A percentile compares a stretch with the other conserved stretches of the same genome.
Evolutionary conservation across 2,888 invertebrate species (phyloP).

Genomic region (Chrysolina oricalcia): DNA sequence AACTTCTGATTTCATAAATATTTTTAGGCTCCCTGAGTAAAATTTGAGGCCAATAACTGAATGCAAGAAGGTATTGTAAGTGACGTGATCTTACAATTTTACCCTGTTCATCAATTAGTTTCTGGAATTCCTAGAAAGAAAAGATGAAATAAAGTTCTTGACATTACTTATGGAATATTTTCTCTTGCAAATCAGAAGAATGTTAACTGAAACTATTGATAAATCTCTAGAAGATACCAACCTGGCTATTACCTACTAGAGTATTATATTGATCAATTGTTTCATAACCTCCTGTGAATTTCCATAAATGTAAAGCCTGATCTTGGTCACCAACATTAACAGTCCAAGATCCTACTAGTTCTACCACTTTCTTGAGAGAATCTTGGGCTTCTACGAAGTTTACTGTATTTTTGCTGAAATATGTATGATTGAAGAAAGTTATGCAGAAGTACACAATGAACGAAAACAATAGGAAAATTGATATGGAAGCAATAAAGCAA

Average conservation of each 20-base stretch:
- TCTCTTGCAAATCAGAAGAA: not conserved
- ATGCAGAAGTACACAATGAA: not conserved
- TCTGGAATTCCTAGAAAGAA: conserved; percentile 78
- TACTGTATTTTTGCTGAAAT: conserved; percentile 83
- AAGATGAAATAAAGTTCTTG: not conserved
- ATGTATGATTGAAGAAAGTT: not conserved
- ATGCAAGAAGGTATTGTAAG: conserved; percentile 93
- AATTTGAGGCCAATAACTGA: conserved; percentile 97
- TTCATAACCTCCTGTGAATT: conserved; percentile 93
- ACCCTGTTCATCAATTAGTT: conserved; percentile 84
- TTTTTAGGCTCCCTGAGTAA: conserved; percentile 78
- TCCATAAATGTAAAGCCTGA: conserved; percentile 97
- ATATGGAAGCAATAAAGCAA: too few species aligned
- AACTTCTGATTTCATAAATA: conserved; percentile 93
- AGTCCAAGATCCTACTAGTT: conserved; percentile 96
- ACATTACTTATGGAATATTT: not conserved
- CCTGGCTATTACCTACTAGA: conserved; percentile 80
- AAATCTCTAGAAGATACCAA: conserved; percentile 65
- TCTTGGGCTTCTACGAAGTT: conserved; percentile 84
- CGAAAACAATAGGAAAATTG: too few species aligned
- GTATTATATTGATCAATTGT: conserved; percentile 86
- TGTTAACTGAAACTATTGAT: not conserved
- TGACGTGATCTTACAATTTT: conserved; percentile 88
- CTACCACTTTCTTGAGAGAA: conserved; percentile 79
- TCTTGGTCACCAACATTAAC: conserved; percentile 98